Percentiles rank a stretch among this genome's conserved stretches.
Evolutionary conservation across 2,888 invertebrate genomes (phyloP).

Genomic region (Dicranocentrus wangi): DNA sequence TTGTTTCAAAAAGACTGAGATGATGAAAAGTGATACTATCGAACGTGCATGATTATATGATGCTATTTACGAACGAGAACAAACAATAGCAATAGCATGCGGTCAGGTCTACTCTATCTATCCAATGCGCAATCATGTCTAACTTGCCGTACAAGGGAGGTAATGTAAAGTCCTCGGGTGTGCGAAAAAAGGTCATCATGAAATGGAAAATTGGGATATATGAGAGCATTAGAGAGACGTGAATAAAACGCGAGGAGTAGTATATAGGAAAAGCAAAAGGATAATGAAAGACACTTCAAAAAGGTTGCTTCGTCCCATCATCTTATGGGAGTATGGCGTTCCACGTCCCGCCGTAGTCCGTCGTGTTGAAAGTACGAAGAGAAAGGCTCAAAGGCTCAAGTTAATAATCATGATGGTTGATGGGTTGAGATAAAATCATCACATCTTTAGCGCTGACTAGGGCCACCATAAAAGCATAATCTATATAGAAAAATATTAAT

Average conservation of each 20-base stretch:
- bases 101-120: conserved; percentile 1
- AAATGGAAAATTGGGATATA: neutral
- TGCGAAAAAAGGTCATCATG: conserved; percentile 2
- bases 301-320: neutral
- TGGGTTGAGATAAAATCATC: conserved; percentile 41
- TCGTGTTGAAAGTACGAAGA: neutral
- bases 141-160: neutral
- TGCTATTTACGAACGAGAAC: neutral
- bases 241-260: neutral
- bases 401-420: conserved; percentile 51
- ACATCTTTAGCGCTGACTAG: neutral
- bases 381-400: conserved; percentile 34
- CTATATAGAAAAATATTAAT: no score
- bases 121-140: no score
- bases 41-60: neutral
- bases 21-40: conserved; percentile 11
- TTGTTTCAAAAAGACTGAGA: neutral
- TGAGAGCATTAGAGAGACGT: neutral
- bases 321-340: neutral
- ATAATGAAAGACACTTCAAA: conserved; percentile 16
- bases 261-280: neutral
- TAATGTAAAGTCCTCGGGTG: no score
- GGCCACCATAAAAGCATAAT: neutral
- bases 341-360: neutral
- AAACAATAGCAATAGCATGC: neutral